Evolutionary conservation across 1,140 invertebrate species (phyloP).

Genomic region (Bicyclus anynana): DNA sequence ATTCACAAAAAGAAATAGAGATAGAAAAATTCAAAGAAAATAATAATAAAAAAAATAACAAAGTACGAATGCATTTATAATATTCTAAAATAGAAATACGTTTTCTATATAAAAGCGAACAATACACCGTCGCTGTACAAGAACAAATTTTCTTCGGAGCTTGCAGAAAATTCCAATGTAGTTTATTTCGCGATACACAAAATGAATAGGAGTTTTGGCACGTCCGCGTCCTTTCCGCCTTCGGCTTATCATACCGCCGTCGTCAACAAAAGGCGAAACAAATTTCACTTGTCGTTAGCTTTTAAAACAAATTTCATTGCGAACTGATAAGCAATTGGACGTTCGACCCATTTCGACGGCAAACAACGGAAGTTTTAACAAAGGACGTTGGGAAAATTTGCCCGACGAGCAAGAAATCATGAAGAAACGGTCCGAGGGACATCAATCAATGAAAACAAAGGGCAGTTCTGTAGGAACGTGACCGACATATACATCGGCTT

Average conservation of each 20-base stretch:
- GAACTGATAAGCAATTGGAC: constrained; percentile 38
- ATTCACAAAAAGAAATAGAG: too few species aligned
- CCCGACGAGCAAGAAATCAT: constrained; percentile 37
- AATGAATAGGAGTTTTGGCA: constrained; percentile 24
- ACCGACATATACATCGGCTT: constrained; percentile 36
- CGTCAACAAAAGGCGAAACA: constrained; percentile 35
- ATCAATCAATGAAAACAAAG: constrained; percentile 61
- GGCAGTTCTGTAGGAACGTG: constrained; percentile 38
- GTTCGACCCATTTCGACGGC: constrained; percentile 33
- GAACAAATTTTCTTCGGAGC: not conserved
- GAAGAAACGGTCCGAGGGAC: constrained; percentile 42
- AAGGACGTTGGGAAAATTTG: constrained; percentile 33
- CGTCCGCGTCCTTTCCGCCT: constrained; percentile 17
- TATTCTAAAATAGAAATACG: not conserved
- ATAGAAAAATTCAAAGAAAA: too few species aligned
- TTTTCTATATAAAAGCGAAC: not conserved
- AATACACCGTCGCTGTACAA: not conserved
- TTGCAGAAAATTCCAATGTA: constrained; percentile 12
- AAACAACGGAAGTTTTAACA: constrained; percentile 38
- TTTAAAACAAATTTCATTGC: constrained; percentile 33
- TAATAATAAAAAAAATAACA: too few species aligned
- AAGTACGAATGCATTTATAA: not conserved
- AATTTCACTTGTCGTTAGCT: constrained; percentile 43
- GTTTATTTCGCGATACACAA: constrained; percentile 8
- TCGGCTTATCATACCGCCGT: constrained; percentile 29